phyloP scores from a whole-genome alignment of 2,797 vertebrate genomes.

The Syngnathus rostellatus region DNA sequence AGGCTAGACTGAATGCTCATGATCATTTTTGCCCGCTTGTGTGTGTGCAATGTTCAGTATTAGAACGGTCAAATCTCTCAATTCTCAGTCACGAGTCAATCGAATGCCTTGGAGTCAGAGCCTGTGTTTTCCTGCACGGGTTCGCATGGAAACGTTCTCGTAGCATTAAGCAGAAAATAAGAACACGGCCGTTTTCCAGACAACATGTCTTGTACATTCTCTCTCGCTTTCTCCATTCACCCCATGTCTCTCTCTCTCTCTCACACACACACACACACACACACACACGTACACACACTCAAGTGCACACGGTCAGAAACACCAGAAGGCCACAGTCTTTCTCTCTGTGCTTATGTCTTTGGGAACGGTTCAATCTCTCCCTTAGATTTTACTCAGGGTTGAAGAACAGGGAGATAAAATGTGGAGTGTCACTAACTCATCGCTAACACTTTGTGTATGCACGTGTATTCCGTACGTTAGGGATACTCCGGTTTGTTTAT shows the following conservation, averaged over 20 bases:
- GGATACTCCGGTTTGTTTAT: constrained; percentile 33
- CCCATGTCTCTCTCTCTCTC: constrained; percentile 3
- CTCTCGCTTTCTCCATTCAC: constrained; percentile 15
- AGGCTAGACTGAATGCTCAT: constrained; percentile 55
- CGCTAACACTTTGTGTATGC: constrained; percentile 47
- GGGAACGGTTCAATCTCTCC: constrained; percentile 70
- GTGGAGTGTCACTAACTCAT: constrained; percentile 38
- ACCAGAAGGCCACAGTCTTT: constrained; percentile 50
- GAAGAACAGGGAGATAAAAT: constrained; percentile 69
- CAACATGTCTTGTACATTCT: constrained; percentile 31
- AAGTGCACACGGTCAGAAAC: constrained; percentile 34
- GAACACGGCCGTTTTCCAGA: constrained; percentile 45
- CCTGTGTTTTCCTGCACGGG: constrained; percentile 34
- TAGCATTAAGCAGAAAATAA: constrained; percentile 39
- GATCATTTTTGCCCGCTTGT: constrained; percentile 52
- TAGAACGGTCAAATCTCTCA: constrained; percentile 19
- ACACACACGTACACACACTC: constrained; percentile 14
- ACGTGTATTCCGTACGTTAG: constrained; percentile 28
- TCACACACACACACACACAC: constrained; percentile 8
- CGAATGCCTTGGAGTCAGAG: constrained; percentile 38
- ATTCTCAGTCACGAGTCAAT: constrained; percentile 12
- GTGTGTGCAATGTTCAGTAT: constrained; percentile 49
- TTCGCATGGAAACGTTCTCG: constrained; percentile 41
- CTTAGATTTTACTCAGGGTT: constrained; percentile 80
- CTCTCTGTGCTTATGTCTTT: constrained; percentile 67